phyloP scores from a whole-genome alignment of 1,140 invertebrate species.

The Zaprionus lachaisei region DNA sequence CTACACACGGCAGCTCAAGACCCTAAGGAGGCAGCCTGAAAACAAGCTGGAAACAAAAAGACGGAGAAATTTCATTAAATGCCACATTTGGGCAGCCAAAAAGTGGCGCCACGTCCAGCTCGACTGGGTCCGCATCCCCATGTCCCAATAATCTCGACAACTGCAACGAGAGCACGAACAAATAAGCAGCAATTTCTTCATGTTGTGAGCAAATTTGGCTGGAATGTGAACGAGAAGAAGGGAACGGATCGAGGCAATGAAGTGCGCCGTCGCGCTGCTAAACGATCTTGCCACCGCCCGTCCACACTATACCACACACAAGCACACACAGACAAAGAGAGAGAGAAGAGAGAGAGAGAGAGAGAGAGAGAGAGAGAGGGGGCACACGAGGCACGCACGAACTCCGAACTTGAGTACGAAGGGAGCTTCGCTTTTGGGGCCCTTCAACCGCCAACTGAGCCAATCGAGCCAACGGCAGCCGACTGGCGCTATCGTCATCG shows the following conservation, averaged over 20 bases:
- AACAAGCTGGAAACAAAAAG: slow-evolving; percentile 30
- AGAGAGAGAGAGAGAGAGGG: background rate
- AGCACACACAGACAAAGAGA: background rate
- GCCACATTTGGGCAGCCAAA: slow-evolving; percentile 75
- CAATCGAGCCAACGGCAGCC: slow-evolving; percentile 45
- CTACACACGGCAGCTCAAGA: slow-evolving; percentile 25
- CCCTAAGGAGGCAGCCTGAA: slow-evolving; percentile 52
- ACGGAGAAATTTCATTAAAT: slow-evolving; percentile 73
- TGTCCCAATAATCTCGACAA: slow-evolving; percentile 58
- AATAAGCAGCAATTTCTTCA: slow-evolving; percentile 81
- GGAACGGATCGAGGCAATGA: slow-evolving; percentile 55
- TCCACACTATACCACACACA: slow-evolving; percentile 81
- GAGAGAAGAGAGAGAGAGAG: background rate
- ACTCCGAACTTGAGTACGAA: slow-evolving; percentile 59
- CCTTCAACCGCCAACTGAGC: slow-evolving; percentile 55
- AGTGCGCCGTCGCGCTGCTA: slow-evolving; percentile 78
- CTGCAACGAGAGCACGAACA: slow-evolving; percentile 61
- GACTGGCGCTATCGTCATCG: slow-evolving; percentile 70
- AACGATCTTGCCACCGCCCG: slow-evolving; percentile 82
- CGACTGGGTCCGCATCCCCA: slow-evolving; percentile 28
- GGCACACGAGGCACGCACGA: slow-evolving; percentile 61
- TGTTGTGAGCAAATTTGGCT: slow-evolving; percentile 80
- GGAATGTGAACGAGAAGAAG: slow-evolving; percentile 55
- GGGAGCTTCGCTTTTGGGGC: slow-evolving; percentile 53
- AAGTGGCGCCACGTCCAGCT: slow-evolving; percentile 66